Conservation (phyloP, 2,113 vertebrate genomes). For the Ameiurus melas region DNA sequence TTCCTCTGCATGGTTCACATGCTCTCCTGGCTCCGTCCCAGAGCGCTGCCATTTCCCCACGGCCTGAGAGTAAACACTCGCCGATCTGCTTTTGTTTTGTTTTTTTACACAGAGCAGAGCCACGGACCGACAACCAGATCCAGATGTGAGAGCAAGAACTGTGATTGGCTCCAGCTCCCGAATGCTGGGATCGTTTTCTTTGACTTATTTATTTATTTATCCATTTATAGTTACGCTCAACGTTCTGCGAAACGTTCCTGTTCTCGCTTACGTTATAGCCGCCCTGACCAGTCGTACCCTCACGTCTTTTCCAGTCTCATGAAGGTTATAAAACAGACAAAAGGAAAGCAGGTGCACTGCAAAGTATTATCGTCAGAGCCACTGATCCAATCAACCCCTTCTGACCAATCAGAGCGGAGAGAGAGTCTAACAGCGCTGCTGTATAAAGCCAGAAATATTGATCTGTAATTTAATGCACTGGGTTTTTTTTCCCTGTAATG, state of each 20-base stretch:
- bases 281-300: neutral
- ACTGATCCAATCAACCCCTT: neutral
- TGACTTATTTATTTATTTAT: no score
- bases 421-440: neutral
- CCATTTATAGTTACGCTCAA: neutral
- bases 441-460: neutral
- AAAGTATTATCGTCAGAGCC: neutral
- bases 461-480: neutral
- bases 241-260: neutral
- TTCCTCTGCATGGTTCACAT: conserved; percentile 42
- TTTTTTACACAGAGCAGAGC: conserved; percentile 46
- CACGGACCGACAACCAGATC: conserved; percentile 42
- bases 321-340: neutral
- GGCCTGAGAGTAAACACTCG: conserved; percentile 50
- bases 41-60: conserved; percentile 22
- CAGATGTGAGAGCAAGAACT: conserved; percentile 58
- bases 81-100: conserved; percentile 46
- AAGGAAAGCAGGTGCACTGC: neutral
- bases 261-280: neutral
- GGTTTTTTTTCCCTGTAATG: neutral
- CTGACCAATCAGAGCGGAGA: neutral
- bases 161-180: conserved; percentile 4
- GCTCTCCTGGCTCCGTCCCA: conserved; percentile 22
- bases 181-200: neutral
- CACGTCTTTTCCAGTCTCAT: neutral